Percentiles rank a stretch among this genome's conserved stretches.
Evolutionary conservation across 2,888 invertebrate species (phyloP).

Genomic region (Clunio marinus): DNA sequence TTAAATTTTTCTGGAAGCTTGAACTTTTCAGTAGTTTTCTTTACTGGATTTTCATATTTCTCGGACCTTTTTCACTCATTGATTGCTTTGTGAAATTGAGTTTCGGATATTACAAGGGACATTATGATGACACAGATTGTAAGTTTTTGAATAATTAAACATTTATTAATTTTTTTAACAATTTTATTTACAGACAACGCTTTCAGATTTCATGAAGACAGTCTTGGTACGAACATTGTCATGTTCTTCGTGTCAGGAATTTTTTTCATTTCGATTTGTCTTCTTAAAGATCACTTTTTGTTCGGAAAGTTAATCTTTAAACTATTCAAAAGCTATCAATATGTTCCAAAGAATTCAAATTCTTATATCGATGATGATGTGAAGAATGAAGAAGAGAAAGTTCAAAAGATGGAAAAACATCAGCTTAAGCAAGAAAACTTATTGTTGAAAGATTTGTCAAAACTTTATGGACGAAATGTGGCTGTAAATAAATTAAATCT

Average conservation of each 20-base stretch:
- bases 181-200: neutral
- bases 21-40: neutral
- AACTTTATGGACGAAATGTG: constrained; percentile 55
- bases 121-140: too few species aligned
- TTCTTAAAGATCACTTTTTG: neutral
- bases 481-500: constrained; percentile 58
- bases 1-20: neutral
- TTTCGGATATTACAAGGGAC: too few species aligned
- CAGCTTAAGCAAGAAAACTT: constrained; percentile 46
- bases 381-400: constrained; percentile 45
- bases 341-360: neutral
- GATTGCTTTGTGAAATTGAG: constrained; percentile 4
- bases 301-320: neutral
- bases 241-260: constrained; percentile 56
- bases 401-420: constrained; percentile 43
- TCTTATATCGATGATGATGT: constrained; percentile 47
- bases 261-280: neutral
- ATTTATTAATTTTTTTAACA: neutral
- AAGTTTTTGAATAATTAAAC: neutral
- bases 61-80: neutral
- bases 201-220: constrained; percentile 45
- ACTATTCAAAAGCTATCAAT: neutral
- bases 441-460: constrained; percentile 55
- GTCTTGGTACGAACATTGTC: constrained; percentile 64
- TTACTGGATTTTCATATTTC: constrained; percentile 1